These are phyloP conservation scores for Ceratosolen solmsi DNA, from an alignment of 1,140 invertebrate genomes.

Conservation along the genomic window DNA sequence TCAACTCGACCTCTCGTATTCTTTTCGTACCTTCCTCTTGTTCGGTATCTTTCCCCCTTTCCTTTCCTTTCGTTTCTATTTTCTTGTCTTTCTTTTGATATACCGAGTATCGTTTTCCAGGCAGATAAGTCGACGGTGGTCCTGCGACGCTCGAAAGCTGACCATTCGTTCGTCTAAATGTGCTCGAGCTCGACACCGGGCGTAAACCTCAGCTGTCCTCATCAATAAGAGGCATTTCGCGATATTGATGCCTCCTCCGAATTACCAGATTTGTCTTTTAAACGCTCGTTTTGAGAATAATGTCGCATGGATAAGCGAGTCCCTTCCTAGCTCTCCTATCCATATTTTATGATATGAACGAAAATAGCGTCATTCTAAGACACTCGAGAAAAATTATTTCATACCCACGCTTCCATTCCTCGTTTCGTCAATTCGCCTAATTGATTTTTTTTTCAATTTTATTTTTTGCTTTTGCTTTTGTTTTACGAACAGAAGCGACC, in stretches of 20 bases:
- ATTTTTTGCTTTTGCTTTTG: too few relatives aligned
- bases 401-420: too few relatives aligned
- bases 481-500: too few relatives aligned
- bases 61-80: slow-evolving; percentile 29
- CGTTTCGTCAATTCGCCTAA: too few relatives aligned
- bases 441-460: too few relatives aligned
- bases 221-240: not conserved
- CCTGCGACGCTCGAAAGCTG: slow-evolving; percentile 7
- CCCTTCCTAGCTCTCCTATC: too few relatives aligned
- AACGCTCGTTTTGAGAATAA: too few relatives aligned
- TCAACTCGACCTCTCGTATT: slow-evolving; percentile 50
- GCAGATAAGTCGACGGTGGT: slow-evolving; percentile 25
- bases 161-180: not conserved
- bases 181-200: not conserved
- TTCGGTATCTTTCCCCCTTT: slow-evolving; percentile 21
- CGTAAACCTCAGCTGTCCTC: not conserved
- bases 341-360: too few relatives aligned
- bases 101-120: slow-evolving; percentile 27
- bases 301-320: too few relatives aligned
- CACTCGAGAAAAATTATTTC: too few relatives aligned
- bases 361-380: too few relatives aligned
- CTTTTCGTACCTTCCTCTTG: slow-evolving; percentile 15
- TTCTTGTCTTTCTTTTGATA: slow-evolving; percentile 10
- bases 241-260: not conserved
- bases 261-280: too few relatives aligned